phyloP scores from a whole-genome alignment of 2,797 vertebrate species.

The Gobionotothen gibberifrons region DNA sequence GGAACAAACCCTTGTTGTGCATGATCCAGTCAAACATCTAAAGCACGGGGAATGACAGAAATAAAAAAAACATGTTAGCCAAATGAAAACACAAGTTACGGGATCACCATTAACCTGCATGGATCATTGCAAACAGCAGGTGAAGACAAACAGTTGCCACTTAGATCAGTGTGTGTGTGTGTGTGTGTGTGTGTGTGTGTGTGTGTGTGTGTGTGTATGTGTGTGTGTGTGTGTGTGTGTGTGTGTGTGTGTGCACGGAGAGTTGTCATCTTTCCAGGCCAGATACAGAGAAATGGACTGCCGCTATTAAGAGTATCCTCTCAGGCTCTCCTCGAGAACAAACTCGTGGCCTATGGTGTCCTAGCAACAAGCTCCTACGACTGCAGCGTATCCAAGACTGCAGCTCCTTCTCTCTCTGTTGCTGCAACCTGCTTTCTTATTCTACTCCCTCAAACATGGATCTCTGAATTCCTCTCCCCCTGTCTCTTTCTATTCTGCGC shows the following conservation, averaged over 20 bases:
- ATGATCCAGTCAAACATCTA: slow-evolving; percentile 99
- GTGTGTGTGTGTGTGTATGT: no score
- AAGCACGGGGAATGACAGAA: slow-evolving; percentile 40
- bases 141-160: slow-evolving; percentile 51
- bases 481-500: slow-evolving; percentile 31
- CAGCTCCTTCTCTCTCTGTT: slow-evolving; percentile 48
- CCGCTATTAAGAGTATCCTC: slow-evolving; percentile 70
- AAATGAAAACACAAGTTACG: slow-evolving; percentile 21
- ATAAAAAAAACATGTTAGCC: slow-evolving; percentile 10
- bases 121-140: slow-evolving; percentile 22
- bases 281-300: slow-evolving; percentile 66
- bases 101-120: slow-evolving; percentile 24
- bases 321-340: slow-evolving; percentile 71
- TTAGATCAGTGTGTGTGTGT: slow-evolving; percentile 25
- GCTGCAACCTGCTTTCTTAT: slow-evolving; percentile 75
- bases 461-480: slow-evolving; percentile 49
- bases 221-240: slow-evolving; percentile 33
- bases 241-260: background rate
- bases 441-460: slow-evolving; percentile 64
- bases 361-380: slow-evolving; percentile 85
- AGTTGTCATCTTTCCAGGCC: slow-evolving; percentile 64
- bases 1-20: slow-evolving; percentile 99
- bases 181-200: slow-evolving; percentile 16
- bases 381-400: slow-evolving; percentile 79
- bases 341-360: slow-evolving; percentile 81